A percentile compares a stretch with the other conserved stretches of the same genome.
Evolutionary conservation across 2,797 vertebrate species (phyloP).

Genomic region (Loris lydekkerianus): DNA sequence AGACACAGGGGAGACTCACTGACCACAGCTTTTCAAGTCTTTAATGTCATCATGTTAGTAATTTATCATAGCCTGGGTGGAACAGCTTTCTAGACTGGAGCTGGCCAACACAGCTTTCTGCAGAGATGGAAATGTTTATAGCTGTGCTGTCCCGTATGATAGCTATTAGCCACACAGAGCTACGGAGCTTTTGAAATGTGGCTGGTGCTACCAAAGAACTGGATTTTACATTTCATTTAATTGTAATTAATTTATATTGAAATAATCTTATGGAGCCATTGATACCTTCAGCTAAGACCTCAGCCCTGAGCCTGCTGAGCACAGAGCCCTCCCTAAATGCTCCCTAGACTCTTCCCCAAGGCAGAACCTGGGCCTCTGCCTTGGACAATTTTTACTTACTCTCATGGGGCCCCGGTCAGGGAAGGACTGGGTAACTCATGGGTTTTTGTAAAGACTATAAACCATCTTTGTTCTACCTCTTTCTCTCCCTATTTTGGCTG

Average conservation of each 20-base stretch:
- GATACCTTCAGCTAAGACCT: not conserved
- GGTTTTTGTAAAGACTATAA: not conserved
- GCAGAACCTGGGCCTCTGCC: not conserved
- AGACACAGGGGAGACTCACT: not conserved
- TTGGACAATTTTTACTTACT: not conserved
- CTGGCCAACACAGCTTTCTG: not conserved
- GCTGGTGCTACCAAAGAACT: not conserved
- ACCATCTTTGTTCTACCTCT: not conserved
- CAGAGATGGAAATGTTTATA: not conserved
- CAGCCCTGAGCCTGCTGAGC: not conserved
- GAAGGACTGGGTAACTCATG: not conserved
- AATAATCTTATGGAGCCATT: not conserved
- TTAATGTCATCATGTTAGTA: not conserved
- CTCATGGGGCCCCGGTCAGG: too few relatives aligned
- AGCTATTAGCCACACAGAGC: not conserved
- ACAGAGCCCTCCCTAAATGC: not conserved
- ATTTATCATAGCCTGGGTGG: not conserved
- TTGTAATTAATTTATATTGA: not conserved
- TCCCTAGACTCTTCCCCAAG: not conserved
- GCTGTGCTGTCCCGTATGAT: not conserved
- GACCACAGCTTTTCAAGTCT: not conserved
- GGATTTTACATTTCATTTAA: not conserved
- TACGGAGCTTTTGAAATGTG: not conserved
- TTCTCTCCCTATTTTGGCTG: not conserved
- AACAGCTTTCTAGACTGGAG: rapidly evolving